Base-by-base conservation (phyloP, 1,140 invertebrate genomes). In the Philotrypesis tridentata region DNA sequence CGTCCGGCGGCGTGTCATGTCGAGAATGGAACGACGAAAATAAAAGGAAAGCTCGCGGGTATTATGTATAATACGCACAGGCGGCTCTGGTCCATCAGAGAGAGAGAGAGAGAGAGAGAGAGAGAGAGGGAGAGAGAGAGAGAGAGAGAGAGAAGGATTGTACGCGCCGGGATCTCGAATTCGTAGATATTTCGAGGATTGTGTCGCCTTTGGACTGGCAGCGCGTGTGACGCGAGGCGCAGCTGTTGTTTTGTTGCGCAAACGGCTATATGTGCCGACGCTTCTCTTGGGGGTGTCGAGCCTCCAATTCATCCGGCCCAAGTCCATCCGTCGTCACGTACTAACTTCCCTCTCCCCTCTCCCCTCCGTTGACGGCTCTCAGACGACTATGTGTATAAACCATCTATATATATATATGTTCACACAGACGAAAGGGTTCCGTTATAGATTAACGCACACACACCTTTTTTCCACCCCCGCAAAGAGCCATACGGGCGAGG, bases 161-260 rank as follows among this genome's bases (percentile, higher is more conserved):
- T 31, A 84, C 21, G n/a, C 14, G 43, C 6, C 17, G 12, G 40
- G 33, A 8, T 11, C 40, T 55, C 48, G 21, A 55, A 55, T n/a
- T 55, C 48, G 48, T 55, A 48, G 21, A 72, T 90, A 87, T 89
- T 90, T 89, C 87, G 89, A 90, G 86, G 88, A 88, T 84, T 82
- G 84, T 79, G 65, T 65, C 63, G 40, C 71, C 23, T 4, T 23
- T 2, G 25, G 71, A 55, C 73, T 43, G 21, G 63, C 61, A 76
- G 33, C 37, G 40, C 61, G 60, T 23, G 60, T 40, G 74, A 76
- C 61, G 48, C 21, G 61, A 65, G 74, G 37, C 80, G 88, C 90
- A 92, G 91, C 91, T 91, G 91, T 92, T 92, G 90, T 91, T 90
- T 90, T 91, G 90, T 90, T 89, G 87, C 89, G 88, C 86, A 85